Conservation (phyloP, 2,113 vertebrate species). For the Corvus hawaiiensis region DNA sequence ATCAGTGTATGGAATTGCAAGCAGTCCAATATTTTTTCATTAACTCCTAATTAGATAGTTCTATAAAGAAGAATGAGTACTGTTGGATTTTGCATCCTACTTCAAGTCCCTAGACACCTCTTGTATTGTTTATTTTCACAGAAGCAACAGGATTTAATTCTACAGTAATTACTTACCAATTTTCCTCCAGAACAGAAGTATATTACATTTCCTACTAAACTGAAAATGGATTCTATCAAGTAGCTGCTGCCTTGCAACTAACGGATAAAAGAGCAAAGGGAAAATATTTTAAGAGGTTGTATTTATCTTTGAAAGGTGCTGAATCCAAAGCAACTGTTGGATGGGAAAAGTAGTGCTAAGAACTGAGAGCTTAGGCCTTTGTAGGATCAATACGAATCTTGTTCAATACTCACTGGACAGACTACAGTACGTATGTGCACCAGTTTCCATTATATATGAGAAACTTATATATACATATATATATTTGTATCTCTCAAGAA, state of each 20-base stretch:
- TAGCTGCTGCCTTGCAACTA: neutral
- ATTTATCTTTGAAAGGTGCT: neutral
- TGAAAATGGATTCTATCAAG: constrained; percentile 5
- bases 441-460: neutral
- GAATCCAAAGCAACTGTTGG: neutral
- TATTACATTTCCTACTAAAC: neutral
- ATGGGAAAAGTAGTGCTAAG: neutral
- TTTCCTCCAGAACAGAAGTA: neutral
- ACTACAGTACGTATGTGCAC: neutral
- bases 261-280: neutral
- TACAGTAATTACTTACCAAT: constrained; percentile 24
- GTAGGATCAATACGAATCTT: too few relatives aligned
- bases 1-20: neutral
- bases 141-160: constrained; percentile 27
- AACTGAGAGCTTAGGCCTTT: neutral
- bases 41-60: constrained; percentile 24
- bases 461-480: neutral
- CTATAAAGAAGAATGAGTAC: constrained; percentile 14
- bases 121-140: constrained; percentile 20
- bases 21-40: neutral
- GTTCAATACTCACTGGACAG: neutral
- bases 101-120: neutral
- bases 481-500: neutral
- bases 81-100: neutral
- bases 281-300: neutral